Evolutionary conservation across 1,140 invertebrate genomes (phyloP), one percentile per base, ranked within the genome.

Genomic region (Orius insidiosus): DNA sequence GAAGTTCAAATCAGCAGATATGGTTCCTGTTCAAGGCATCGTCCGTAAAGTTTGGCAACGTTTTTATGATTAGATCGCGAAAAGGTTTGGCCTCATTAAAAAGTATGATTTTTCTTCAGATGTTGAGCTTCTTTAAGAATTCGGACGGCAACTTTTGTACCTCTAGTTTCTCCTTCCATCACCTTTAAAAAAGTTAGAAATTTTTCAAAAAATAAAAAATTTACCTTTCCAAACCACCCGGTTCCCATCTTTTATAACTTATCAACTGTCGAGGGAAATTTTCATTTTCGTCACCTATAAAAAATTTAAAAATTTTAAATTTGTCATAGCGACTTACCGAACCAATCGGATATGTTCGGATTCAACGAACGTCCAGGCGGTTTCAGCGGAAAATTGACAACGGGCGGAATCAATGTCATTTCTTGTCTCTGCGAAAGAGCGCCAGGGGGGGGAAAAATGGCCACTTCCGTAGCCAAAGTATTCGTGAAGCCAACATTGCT

Each of bases 201-300:
- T 4, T 11, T 8, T 40, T 38, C n/a, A 24, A 47, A 10, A 46
- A 19, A 46, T 10, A 9, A 13, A 32, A 31, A 33, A 65, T 62
- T 65, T 61, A 80, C 78, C 63, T 79, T 77, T 33, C 85, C 86
- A 68, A 88, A 92, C 84, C 85, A 88, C 15, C 84, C 84, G 55
- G 72, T 73, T 4, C 85, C 84, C 38, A 88, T 69, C 64, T 71
- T 1, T 87, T 68, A 59, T 87, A 92, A 56, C 85, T 79, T 36
- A 89, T 61, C 55, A 78, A 75, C 51, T 74, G 75, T 52, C 85
- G 68, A 0, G 84, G 78, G 55, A 87, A 80, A 59, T 84, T 76
- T 40, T 68, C 67, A 36, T 72, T 65, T 1, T 66, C 62, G 9
- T 69, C 67, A 51, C 69, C 72, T 74, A 55, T 34, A 57, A 52